These are phyloP conservation scores for Halesus radiatus DNA, from an alignment of 1,140 invertebrate genomes.

Conservation along the genomic window DNA sequence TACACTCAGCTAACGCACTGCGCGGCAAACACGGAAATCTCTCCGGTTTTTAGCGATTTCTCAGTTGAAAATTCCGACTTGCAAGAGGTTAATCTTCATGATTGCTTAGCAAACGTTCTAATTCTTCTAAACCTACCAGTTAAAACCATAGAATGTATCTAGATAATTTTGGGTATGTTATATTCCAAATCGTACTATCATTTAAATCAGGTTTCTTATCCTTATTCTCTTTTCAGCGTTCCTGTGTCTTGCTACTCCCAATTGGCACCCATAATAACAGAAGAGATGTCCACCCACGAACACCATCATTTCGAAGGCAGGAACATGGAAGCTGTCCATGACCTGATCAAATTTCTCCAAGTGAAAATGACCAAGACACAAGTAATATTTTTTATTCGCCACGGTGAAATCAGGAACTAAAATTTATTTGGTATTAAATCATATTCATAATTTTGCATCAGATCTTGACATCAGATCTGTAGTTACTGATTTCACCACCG, in stretches of 20 bases:
- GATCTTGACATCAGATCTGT: no score
- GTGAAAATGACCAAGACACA: constrained; percentile 54
- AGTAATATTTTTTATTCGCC: constrained; percentile 21
- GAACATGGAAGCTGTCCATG: constrained; percentile 62
- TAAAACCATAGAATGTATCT: neutral
- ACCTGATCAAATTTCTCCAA: constrained; percentile 61
- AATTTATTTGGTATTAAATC: no score
- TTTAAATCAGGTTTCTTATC: neutral
- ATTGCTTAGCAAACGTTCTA: neutral
- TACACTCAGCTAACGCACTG: no score
- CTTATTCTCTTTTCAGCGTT: constrained; percentile 60
- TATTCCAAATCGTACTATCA: no score
- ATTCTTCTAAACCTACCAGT: neutral
- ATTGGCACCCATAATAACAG: constrained; percentile 61
- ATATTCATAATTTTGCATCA: no score
- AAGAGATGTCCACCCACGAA: constrained; percentile 58
- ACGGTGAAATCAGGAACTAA: no score
- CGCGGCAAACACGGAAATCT: no score
- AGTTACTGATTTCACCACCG: no score
- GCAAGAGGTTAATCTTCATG: no score
- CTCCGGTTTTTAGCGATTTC: no score
- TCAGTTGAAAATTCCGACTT: no score
- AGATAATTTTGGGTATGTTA: no score
- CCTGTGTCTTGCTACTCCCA: constrained; percentile 64
- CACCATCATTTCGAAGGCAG: constrained; percentile 67